Evolutionary conservation across 1,140 invertebrate genomes (phyloP).

Genomic region (Hirudo medicinalis): DNA sequence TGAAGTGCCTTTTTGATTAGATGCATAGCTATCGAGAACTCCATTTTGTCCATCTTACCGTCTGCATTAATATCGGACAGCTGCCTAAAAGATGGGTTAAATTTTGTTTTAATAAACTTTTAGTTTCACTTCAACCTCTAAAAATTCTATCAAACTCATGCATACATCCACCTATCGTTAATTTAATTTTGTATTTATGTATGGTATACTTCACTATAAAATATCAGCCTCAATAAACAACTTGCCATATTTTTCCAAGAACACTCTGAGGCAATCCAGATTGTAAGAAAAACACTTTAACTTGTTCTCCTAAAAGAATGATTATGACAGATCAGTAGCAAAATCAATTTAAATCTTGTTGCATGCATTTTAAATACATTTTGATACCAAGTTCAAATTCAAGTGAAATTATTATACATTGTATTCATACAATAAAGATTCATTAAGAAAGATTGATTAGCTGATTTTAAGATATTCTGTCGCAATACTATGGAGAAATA

Average conservation of each 20-base stretch:
- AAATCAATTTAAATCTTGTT: not conserved
- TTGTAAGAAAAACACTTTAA: slow-evolving; percentile 81
- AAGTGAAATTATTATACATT: not conserved
- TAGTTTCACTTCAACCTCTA: not conserved
- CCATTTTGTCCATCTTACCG: slow-evolving; percentile 87
- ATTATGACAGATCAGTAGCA: not conserved
- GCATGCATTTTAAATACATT: too few species aligned
- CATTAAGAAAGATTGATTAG: not conserved
- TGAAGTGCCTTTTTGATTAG: slow-evolving; percentile 78
- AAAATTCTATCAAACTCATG: not conserved
- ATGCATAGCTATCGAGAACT: slow-evolving; percentile 95
- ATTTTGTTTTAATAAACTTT: not conserved
- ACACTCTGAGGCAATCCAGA: slow-evolving; percentile 73
- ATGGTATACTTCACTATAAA: not conserved
- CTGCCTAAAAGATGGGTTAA: slow-evolving; percentile 48
- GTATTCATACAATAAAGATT: slow-evolving; percentile 1
- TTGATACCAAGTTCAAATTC: slow-evolving; percentile 21
- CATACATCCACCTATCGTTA: too few species aligned
- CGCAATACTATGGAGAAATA: not conserved
- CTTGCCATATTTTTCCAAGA: slow-evolving; percentile 84
- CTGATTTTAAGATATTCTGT: not conserved
- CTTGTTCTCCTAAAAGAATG: slow-evolving; percentile 74
- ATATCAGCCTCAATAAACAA: slow-evolving; percentile 22
- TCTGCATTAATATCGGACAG: slow-evolving; percentile 88
- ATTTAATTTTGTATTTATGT: too few species aligned